These are phyloP conservation scores for Brachynemurus nebulosus DNA, from an alignment of 2,888 invertebrate species.

Conservation along the genomic window DNA sequence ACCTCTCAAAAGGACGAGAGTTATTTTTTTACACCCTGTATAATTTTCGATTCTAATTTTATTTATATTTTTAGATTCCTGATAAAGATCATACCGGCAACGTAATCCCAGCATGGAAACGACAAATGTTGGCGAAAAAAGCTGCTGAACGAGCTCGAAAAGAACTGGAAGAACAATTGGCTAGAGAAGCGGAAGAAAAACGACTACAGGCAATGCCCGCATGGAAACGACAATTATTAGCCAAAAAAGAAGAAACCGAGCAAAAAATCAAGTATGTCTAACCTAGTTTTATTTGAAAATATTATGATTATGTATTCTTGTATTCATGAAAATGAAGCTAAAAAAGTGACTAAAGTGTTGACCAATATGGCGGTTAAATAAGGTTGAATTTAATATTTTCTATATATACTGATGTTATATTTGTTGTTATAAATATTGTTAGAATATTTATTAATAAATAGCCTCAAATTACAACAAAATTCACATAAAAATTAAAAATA, in stretches of 20 bases:
- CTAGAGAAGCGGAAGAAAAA: slow-evolving; percentile 70
- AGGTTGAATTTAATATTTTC: too few species aligned
- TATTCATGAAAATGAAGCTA: too few species aligned
- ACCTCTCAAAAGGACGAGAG: too few species aligned
- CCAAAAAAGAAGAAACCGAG: slow-evolving; percentile 66
- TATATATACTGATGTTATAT: too few species aligned
- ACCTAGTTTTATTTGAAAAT: too few species aligned
- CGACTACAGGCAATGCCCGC: slow-evolving; percentile 78
- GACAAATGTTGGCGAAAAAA: slow-evolving; percentile 89
- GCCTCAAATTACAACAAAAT: too few species aligned
- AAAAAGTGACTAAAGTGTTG: too few species aligned
- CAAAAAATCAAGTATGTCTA: slow-evolving; percentile 61
- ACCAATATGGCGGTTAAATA: too few species aligned
- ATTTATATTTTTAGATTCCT: slow-evolving; percentile 53
- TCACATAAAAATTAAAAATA: too few species aligned
- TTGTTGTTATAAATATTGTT: too few species aligned
- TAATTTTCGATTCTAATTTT: not conserved
- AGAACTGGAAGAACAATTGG: slow-evolving; percentile 76
- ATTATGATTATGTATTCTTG: too few species aligned
- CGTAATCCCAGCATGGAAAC: slow-evolving; percentile 85
- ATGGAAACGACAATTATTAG: slow-evolving; percentile 85
- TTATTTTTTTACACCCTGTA: not conserved
- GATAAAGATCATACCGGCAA: slow-evolving; percentile 80
- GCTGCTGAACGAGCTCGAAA: slow-evolving; percentile 86
- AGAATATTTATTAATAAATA: too few species aligned